A percentile compares a stretch with the other conserved stretches of the same genome.
Conservation (phyloP, 2,888 invertebrate species). For the Rotaria socialis region DNA sequence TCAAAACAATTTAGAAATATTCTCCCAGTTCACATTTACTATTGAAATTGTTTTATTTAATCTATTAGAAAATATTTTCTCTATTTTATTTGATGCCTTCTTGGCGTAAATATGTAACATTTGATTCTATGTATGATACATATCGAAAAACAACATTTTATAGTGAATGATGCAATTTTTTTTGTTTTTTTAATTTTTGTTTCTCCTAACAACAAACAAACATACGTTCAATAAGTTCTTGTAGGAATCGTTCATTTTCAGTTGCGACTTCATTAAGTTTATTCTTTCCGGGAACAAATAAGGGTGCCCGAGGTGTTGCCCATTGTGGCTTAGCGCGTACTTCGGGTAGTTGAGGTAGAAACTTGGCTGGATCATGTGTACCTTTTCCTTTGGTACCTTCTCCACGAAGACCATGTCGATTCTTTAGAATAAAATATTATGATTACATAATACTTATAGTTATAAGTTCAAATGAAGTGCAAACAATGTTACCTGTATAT, state of each 20-base stretch:
- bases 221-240: slow-evolving; percentile 19
- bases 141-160: not conserved
- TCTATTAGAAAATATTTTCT: too few species aligned
- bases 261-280: slow-evolving; percentile 32
- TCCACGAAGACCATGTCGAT: slow-evolving; percentile 38
- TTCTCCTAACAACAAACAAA: not conserved
- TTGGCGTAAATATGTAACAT: not conserved
- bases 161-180: too few species aligned
- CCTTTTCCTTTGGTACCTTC: slow-evolving; percentile 54
- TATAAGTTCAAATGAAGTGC: not conserved
- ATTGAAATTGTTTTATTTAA: too few species aligned
- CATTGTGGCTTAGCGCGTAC: slow-evolving; percentile 57
- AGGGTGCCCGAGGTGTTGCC: slow-evolving; percentile 48
- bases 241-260: not conserved
- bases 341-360: slow-evolving; percentile 57
- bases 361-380: slow-evolving; percentile 56
- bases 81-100: too few species aligned
- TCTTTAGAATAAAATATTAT: not conserved
- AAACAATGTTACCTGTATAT: slow-evolving; percentile 1
- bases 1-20: too few species aligned
- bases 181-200: not conserved
- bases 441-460: not conserved
- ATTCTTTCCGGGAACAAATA: not conserved
- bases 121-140: not conserved
- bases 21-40: too few species aligned